Evolutionary conservation across 2,113 vertebrate genomes (phyloP), one percentile per base, ranked within the genome.

Genomic region (Megaleporinus macrocephalus): DNA sequence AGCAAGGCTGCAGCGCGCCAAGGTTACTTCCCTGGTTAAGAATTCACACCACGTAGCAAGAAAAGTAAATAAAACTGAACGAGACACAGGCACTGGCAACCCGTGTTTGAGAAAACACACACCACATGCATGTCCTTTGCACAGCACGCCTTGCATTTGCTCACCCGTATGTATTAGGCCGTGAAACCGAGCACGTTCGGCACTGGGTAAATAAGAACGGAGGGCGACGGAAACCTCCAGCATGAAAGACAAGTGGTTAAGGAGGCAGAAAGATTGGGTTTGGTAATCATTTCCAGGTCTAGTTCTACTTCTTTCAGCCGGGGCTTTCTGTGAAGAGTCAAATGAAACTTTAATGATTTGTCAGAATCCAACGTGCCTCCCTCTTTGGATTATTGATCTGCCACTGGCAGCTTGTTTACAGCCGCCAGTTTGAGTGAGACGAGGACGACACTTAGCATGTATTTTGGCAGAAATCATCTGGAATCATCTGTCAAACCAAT

Each of bases 301-400:
- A 55, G 49, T 14, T 59, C 18, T 12, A 0, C 30, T 47, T 30
- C n/a, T n/a, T 20, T 24, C 1, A 62, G 57, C 33, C 15, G 15
- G 66, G 10, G 11, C 68, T 66, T 82, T 78, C 14, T 72, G n/a
- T n/a, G 22, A 66, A 75, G 73, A 61, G 53, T 22, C 81, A 76
- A 24, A 85, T 88, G 78, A 84, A 87, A 89, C 53, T 85, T 80
- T 85, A 81, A 88, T 79, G 75, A 57, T 63, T 49, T n/a, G 36
- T 86, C 76, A 74, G 70, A 53, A 76, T 13, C n/a, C 68, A 10
- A 59, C 30, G 59, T 36, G 74, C 75, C 57, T 75, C 81, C 79
- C 51, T 71, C 71, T 24, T 47, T 4, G 55, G 77, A 22, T 77
- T 88, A 90, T 90, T 85, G 86, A 91, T 88, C 81, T 61, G 65